These are phyloP conservation scores for Carassius gibelio DNA, from an alignment of 2,113 vertebrate species.

Conservation along the genomic window DNA sequence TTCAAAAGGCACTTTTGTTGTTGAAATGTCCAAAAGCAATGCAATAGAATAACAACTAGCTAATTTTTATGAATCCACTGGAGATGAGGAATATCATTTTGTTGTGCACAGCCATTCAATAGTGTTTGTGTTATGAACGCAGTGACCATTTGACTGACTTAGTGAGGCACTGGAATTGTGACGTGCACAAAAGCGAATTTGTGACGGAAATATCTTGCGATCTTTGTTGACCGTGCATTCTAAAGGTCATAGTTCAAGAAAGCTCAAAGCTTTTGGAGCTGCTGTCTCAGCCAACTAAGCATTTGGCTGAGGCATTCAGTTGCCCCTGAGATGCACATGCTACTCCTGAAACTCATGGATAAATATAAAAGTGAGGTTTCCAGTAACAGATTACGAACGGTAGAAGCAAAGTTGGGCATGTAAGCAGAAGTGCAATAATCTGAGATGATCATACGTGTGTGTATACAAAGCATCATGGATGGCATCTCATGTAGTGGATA, in stretches of 20 bases:
- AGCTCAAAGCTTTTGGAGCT: slow-evolving; percentile 57
- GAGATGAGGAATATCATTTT: not conserved
- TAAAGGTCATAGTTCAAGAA: slow-evolving; percentile 66
- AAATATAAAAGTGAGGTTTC: not conserved
- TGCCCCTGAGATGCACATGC: slow-evolving; percentile 61
- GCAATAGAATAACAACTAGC: no score
- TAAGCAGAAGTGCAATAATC: slow-evolving; percentile 27
- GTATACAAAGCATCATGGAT: not conserved
- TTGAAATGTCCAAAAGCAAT: not conserved
- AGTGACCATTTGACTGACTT: not conserved
- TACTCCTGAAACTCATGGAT: not conserved
- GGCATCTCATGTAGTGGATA: not conserved
- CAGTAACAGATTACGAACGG: not conserved
- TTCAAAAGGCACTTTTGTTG: slow-evolving; percentile 13
- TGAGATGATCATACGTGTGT: not conserved
- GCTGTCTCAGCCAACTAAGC: slow-evolving; percentile 69
- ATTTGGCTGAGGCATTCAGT: slow-evolving; percentile 70
- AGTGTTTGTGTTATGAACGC: not conserved
- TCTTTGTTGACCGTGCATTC: slow-evolving; percentile 66
- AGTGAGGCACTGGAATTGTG: not conserved
- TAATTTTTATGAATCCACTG: not conserved
- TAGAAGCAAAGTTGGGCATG: not conserved
- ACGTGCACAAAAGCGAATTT: slow-evolving; percentile 10
- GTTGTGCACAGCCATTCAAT: not conserved
- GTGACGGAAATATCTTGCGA: slow-evolving; percentile 25